These are phyloP conservation scores for Nomia melanderi DNA, from an alignment of 1,140 invertebrate genomes.

Conservation along the genomic window DNA sequence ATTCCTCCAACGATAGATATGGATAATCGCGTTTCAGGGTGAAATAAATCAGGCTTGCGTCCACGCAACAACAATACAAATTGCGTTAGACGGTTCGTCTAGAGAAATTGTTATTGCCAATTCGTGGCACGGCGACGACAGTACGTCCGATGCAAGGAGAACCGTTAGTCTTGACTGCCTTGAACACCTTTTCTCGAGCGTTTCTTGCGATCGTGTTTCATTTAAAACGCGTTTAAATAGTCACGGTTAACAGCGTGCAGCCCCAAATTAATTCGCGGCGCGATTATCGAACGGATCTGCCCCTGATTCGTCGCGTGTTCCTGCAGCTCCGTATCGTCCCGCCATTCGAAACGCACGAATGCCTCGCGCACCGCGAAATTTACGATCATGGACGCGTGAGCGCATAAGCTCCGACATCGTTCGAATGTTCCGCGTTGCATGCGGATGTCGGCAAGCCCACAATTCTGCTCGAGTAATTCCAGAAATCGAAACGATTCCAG, in stretches of 20 bases:
- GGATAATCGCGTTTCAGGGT: not conserved
- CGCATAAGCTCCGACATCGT: conserved; percentile 31
- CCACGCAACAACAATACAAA: not conserved
- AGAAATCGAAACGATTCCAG: not conserved
- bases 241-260: not conserved
- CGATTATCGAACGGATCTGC: no score
- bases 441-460: conserved; percentile 16
- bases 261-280: not conserved
- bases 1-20: not conserved
- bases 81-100: not conserved
- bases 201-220: not conserved
- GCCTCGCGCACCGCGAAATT: conserved; percentile 23
- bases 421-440: conserved; percentile 26
- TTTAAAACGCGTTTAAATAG: not conserved
- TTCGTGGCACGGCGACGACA: not conserved
- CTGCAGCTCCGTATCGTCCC: not conserved
- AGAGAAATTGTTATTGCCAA: not conserved
- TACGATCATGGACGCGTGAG: conserved; percentile 34
- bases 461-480: not conserved
- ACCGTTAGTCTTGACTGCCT: conserved; percentile 11
- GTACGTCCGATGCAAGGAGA: not conserved
- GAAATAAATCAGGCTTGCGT: not conserved
- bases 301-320: not conserved
- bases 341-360: conserved; percentile 20
- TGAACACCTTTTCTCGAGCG: conserved; percentile 3